Base-by-base conservation (phyloP, 2,888 invertebrate species). In the Coleophora deauratella region DNA sequence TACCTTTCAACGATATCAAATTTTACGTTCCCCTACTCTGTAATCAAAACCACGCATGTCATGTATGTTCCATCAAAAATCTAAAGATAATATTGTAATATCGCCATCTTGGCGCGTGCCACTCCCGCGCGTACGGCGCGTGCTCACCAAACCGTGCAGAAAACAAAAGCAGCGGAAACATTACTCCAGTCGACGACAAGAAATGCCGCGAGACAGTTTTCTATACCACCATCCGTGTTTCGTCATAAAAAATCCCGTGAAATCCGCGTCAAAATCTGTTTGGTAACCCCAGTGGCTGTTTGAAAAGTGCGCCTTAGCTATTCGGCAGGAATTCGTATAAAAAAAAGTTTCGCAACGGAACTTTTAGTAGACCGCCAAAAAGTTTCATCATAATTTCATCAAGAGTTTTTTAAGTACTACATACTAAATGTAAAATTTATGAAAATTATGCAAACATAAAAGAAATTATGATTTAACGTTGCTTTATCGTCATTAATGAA, bases 111-210 rank as follows among this genome's bases (percentile, higher is more conserved):
- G 21, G 21, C 21, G 21, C 21, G 21, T 21, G 21, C 21, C 21
- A 21, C 70, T 50, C 13, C 47, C 61, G 67, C 11, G 10, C n/a
- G 31, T 10, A 3, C 31, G 31, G 9, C 31, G 43, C 64, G 72
- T 81, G 81, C 47, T 72, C 78, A 81, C 49, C 79, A 78, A 79
- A 79, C 60, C 82, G 63, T 82, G 75, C 49, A 72, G 55, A 72
- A 78, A 78, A 85, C 82, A 85, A 84, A 79, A 75, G 76, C 78
- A 63, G 64, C 73, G 77, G 78, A 76, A 68, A 74, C 66, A 72
- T 71, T 69, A 66, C 68, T 70, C 62, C 81, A 84, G 84, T 82
- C 72, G 63, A 62, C 71, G 71, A 76, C 79, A 80, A 81, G 82
- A 79, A 76, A 74, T 56, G 55, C 60, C 50, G 49, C 62, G 62